Conservation (phyloP, 2,113 vertebrate species). For the Speoplatyrhinus poulsoni region DNA sequence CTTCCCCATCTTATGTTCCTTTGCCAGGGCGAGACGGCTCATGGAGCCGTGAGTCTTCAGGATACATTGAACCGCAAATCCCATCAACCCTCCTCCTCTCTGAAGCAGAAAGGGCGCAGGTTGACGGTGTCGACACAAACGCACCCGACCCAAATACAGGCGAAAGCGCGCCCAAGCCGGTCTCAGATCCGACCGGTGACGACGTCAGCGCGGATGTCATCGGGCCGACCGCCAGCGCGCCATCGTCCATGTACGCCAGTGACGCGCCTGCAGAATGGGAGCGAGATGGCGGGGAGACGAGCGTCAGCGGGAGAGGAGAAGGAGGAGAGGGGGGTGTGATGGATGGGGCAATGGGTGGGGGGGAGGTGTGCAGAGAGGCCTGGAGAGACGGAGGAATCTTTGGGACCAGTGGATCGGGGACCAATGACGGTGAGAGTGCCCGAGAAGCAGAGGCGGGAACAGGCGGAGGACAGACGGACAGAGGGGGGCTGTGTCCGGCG, state of each 20-base stretch:
- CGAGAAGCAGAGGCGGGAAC: not conserved
- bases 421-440: slow-evolving; percentile 10
- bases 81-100: not conserved
- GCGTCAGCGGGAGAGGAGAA: not conserved
- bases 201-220: slow-evolving; percentile 23
- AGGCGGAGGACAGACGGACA: not conserved
- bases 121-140: not conserved
- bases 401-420: slow-evolving; percentile 28
- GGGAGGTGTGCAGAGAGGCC: slow-evolving; percentile 16
- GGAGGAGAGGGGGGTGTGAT: not conserved
- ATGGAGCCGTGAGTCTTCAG: not conserved
- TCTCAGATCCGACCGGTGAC: slow-evolving; percentile 39
- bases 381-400: slow-evolving; percentile 1
- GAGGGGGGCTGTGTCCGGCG: slow-evolving; percentile 14
- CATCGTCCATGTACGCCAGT: slow-evolving; percentile 26
- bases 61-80: not conserved
- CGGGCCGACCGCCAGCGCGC: slow-evolving; percentile 19
- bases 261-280: slow-evolving; percentile 36
- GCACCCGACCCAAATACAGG: not conserved
- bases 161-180: not conserved
- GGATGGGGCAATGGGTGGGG: not conserved
- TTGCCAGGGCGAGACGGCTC: slow-evolving; percentile 23
- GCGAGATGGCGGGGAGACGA: not conserved
- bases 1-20: not conserved
- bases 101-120: no score